phyloP scores from a whole-genome alignment of 2,113 vertebrate genomes.

The Phylloscopus trochilus region DNA sequence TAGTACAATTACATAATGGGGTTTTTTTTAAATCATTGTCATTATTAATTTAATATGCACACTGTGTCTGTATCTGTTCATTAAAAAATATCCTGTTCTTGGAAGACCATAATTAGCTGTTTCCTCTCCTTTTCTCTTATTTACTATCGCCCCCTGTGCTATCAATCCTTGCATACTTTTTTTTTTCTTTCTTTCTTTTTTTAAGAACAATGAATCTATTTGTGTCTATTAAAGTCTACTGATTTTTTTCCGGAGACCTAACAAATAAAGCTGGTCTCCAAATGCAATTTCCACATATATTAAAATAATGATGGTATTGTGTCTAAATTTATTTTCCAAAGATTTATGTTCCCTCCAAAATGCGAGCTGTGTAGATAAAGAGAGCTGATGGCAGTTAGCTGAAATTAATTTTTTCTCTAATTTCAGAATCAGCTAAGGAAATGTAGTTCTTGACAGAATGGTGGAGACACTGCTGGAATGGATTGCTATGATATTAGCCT shows the following conservation, averaged over 20 bases:
- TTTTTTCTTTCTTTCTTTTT: not conserved
- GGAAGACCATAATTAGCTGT: not conserved
- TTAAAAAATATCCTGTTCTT: not conserved
- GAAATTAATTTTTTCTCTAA: not conserved
- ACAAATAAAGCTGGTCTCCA: not conserved
- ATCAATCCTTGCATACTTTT: accelerated
- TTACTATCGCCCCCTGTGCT: not conserved
- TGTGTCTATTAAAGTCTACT: not conserved
- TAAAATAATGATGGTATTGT: not conserved
- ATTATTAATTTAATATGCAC: not conserved
- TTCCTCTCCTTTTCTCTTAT: not conserved
- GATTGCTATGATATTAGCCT: not conserved
- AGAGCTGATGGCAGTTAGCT: not conserved
- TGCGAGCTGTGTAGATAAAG: not conserved
- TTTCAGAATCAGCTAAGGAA: not conserved
- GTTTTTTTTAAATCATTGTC: accelerated
- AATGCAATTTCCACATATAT: not conserved
- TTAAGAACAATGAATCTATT: not conserved
- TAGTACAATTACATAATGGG: not conserved
- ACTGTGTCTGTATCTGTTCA: not conserved
- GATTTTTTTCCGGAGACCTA: not conserved
- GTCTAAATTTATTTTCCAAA: not conserved
- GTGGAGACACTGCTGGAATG: not conserved
- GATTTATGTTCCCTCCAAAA: not conserved
- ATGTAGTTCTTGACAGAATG: not conserved